phyloP scores from a whole-genome alignment of 2,888 invertebrate genomes.

The Baccha elongata region DNA sequence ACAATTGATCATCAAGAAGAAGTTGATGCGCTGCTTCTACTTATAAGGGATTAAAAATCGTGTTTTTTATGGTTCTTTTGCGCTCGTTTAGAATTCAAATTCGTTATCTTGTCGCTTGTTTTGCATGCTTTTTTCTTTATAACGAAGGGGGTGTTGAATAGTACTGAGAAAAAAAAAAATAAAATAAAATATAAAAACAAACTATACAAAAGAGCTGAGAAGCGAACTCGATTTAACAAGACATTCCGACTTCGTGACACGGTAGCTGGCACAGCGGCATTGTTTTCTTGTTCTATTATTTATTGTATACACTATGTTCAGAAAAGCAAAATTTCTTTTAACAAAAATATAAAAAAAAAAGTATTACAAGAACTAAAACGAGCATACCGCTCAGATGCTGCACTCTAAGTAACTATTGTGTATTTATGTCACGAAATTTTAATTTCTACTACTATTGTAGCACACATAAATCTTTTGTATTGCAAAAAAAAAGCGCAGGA shows the following conservation, averaged over 20 bases:
- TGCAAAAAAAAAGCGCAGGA: constrained; percentile 44
- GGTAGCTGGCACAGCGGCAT: constrained; percentile 63
- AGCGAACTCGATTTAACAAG: constrained; percentile 59
- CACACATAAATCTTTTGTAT: constrained; percentile 70
- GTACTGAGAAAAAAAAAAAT: constrained; percentile 27
- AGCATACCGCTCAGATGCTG: constrained; percentile 8
- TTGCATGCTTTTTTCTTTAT: constrained; percentile 20
- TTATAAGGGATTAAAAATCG: constrained; percentile 59
- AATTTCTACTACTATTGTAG: constrained; percentile 70
- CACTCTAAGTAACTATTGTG: constrained; percentile 50
- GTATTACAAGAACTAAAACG: constrained; percentile 11
- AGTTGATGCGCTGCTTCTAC: constrained; percentile 21
- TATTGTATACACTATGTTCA: constrained; percentile 48
- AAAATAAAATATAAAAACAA: too few relatives aligned
- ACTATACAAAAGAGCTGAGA: constrained; percentile 60
- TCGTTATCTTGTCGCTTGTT: constrained; percentile 47
- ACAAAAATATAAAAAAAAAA: constrained; percentile 41
- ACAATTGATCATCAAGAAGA: constrained; percentile 62
- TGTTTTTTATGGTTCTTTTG: constrained; percentile 49
- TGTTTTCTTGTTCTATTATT: constrained; percentile 64
- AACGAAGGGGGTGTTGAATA: constrained; percentile 47
- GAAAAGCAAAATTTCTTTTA: constrained; percentile 71
- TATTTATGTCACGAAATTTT: constrained; percentile 73
- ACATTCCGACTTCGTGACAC: constrained; percentile 71
- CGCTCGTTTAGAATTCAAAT: constrained; percentile 67